Evolutionary conservation across 2,113 vertebrate species (phyloP).

Genomic region (Australoheros scitulus): DNA sequence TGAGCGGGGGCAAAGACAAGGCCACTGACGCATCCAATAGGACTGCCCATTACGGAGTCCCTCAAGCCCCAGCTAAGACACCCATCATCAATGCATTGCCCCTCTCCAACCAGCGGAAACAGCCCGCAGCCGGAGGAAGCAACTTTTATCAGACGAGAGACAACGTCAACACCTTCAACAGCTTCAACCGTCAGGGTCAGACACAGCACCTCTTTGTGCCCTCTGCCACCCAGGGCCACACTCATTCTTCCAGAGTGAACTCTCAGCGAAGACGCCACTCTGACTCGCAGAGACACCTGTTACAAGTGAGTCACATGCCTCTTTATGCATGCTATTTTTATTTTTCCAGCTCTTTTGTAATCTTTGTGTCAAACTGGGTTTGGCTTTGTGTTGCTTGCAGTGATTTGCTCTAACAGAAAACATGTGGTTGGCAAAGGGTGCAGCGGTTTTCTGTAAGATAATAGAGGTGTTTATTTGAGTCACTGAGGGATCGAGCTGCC

Average conservation of each 20-base stretch:
- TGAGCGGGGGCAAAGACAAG: slow-evolving; percentile 65
- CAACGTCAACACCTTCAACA: slow-evolving; percentile 55
- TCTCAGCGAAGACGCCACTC: slow-evolving; percentile 65
- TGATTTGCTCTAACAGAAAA: slow-evolving; percentile 36
- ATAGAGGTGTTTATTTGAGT: slow-evolving; percentile 45
- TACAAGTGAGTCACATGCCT: slow-evolving; percentile 81
- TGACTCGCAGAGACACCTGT: slow-evolving; percentile 63
- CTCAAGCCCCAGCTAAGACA: slow-evolving; percentile 80
- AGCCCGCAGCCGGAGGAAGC: slow-evolving; percentile 70
- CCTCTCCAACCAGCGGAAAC: slow-evolving; percentile 59
- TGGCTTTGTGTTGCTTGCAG: slow-evolving; percentile 7
- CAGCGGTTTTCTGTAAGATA: slow-evolving; percentile 14
- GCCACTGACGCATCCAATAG: slow-evolving; percentile 70
- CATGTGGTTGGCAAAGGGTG: slow-evolving; percentile 27
- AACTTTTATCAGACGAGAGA: slow-evolving; percentile 76
- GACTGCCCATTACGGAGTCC: slow-evolving; percentile 71
- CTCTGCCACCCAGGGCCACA: slow-evolving; percentile 68
- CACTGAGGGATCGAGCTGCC: slow-evolving; percentile 24
- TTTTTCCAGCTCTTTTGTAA: neutral
- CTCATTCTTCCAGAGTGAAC: slow-evolving; percentile 81
- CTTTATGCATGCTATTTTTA: neutral
- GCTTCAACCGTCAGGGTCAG: slow-evolving; percentile 52
- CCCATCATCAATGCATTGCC: slow-evolving; percentile 82
- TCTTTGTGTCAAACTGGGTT: neutral
- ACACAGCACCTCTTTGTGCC: slow-evolving; percentile 73